Evolutionary conservation across 2,113 vertebrate genomes (phyloP), one percentile per base, ranked within the genome.

Genomic region (Glareola pratincola): DNA sequence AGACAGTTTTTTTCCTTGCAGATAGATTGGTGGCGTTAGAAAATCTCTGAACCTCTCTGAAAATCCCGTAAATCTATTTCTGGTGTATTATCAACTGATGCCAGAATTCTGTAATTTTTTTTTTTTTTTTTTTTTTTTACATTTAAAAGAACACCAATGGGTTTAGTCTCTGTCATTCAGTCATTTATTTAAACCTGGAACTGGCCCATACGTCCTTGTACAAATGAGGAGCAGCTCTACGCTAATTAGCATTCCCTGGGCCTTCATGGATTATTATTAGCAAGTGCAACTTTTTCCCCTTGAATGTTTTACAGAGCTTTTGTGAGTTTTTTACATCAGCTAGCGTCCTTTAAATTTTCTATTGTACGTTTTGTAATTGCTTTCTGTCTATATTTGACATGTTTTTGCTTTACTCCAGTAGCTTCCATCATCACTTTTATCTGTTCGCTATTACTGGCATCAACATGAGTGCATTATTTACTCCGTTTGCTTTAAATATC

Each of bases 311-410:
- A 88, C 87, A 94, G 67, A 90, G 88, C 62, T 94, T 96, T 88
- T 85, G 64, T 92, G 87, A 91, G 81, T 62, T 72, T 92, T 89
- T 89, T 64, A 94, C 86, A 95, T 85, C 84, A 87, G 41, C 87
- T 83, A 69, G 27, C 78, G 85, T 96, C 75, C 93, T 88, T 90
- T 88, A 94, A 82, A 41, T 90, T 95, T 90, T 92, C 92, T 96
- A 47, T 95, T 94, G 83, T 69, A 94, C 85, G 88, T 96, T 94
- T 90, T 87, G 64, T 94, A 91, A 96, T 96, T 96, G 76, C 91
- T 89, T 95, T 92, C 89, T 94, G 80, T 85, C 89, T 90, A 6
- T 85, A 29, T 84, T 78, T 87, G 80, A 76, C 94, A 53, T 54
- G 50, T 94, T 81, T 39, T 66, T 95, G 80, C 88, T 94, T 95